Conservation (phyloP, 2,888 invertebrate species). For the Scaptomyza flava region DNA sequence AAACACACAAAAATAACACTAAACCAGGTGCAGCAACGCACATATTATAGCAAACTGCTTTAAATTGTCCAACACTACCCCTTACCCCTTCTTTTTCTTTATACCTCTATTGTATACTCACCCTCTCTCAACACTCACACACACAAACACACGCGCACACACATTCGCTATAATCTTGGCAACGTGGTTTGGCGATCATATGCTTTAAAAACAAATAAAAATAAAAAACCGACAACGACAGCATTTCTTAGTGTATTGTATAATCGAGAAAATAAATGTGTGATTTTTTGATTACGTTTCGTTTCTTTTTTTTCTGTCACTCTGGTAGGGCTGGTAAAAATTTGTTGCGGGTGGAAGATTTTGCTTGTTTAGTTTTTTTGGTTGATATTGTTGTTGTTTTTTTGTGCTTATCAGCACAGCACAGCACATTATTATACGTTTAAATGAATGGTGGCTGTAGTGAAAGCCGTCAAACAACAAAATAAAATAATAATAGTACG, state of each 20-base stretch:
- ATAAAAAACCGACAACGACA: not conserved
- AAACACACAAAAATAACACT: conserved; percentile 27
- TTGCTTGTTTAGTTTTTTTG: not conserved
- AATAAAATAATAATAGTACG: conserved; percentile 29
- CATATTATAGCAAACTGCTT: conserved; percentile 20
- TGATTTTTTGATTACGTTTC: conserved; percentile 38
- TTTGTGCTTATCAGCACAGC: conserved; percentile 44
- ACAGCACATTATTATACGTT: conserved; percentile 19
- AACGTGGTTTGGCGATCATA: conserved; percentile 72
- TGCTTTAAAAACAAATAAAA: conserved; percentile 30
- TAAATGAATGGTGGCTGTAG: conserved; percentile 24
- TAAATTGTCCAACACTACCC: conserved; percentile 8
- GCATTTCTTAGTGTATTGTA: conserved; percentile 57
- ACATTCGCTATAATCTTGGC: conserved; percentile 66
- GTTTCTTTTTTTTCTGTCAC: conserved; percentile 3
- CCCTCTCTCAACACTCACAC: conserved; percentile 1
- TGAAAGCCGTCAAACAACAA: conserved; percentile 51
- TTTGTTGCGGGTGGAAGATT: not conserved
- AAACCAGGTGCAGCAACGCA: conserved; percentile 64
- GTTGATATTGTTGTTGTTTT: conserved; percentile 16
- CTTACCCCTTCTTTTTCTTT: not conserved
- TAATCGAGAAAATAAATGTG: conserved; percentile 53
- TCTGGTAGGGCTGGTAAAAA: conserved; percentile 4
- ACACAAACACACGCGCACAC: conserved; percentile 8
- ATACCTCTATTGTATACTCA: not conserved